These are phyloP conservation scores for Actenoides hombroni DNA, from an alignment of 2,113 vertebrate genomes.

Conservation along the genomic window DNA sequence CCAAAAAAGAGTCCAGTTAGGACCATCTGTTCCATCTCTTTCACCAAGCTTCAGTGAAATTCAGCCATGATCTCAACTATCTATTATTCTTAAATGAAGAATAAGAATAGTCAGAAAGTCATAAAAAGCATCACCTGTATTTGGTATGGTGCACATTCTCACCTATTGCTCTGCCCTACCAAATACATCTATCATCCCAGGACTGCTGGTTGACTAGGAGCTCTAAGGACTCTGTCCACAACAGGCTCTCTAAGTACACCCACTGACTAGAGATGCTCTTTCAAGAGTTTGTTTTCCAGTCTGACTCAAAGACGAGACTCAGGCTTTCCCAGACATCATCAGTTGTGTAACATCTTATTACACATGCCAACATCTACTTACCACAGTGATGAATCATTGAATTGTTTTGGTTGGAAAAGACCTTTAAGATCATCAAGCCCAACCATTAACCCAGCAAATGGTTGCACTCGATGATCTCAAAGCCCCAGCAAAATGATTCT, in stretches of 20 bases:
- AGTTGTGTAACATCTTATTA: neutral
- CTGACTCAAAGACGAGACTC: neutral
- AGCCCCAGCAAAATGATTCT: too few relatives aligned
- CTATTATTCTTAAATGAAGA: neutral
- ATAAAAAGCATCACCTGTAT: neutral
- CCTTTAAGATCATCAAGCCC: too few relatives aligned
- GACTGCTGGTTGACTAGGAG: neutral
- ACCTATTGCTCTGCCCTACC: neutral
- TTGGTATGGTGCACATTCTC: neutral
- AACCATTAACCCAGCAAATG: too few relatives aligned
- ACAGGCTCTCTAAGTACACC: neutral
- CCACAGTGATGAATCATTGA: neutral
- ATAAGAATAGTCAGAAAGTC: neutral
- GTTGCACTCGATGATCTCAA: too few relatives aligned
- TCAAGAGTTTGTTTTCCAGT: neutral
- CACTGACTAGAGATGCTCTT: neutral
- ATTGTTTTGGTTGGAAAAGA: too few relatives aligned
- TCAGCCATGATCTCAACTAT: neutral
- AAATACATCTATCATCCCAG: neutral
- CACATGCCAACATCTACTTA: neutral
- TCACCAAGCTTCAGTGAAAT: neutral
- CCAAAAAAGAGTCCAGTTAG: neutral
- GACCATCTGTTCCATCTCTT: neutral
- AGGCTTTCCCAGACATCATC: neutral
- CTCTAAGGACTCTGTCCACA: neutral